Conservation (phyloP, 2,888 invertebrate genomes). For the Metallyticus violacea region DNA sequence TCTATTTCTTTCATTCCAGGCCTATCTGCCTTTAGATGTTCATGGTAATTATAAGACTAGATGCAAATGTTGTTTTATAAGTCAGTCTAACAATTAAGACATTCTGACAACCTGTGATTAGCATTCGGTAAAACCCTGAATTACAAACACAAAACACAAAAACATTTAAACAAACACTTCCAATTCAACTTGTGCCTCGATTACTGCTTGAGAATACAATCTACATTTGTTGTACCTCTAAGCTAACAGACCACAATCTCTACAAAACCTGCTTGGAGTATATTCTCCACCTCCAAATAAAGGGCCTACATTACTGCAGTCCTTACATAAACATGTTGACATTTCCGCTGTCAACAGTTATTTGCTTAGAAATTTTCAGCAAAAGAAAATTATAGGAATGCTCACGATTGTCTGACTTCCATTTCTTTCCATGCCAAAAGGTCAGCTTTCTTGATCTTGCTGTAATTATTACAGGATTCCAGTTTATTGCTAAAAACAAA, state of each 20-base stretch:
- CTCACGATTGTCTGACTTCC: background rate
- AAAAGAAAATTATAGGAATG: background rate
- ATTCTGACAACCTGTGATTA: background rate
- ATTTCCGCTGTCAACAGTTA: background rate
- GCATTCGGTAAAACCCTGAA: background rate
- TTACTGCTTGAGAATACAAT: background rate
- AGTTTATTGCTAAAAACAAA: background rate
- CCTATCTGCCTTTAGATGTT: background rate
- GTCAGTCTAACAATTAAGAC: background rate
- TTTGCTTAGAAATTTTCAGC: background rate
- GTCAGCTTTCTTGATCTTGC: background rate
- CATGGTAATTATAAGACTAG: background rate
- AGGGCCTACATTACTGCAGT: background rate
- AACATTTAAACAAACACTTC: background rate
- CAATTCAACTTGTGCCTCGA: background rate
- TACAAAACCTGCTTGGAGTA: background rate
- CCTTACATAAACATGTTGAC: background rate
- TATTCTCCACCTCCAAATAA: background rate
- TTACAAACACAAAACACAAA: background rate
- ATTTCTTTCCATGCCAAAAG: constrained; percentile 1
- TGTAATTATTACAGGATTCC: background rate
- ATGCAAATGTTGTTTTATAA: background rate
- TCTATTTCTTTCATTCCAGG: background rate
- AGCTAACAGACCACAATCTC: background rate
- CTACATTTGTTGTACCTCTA: background rate